Percentiles rank a stretch among this genome's conserved stretches.
Evolutionary conservation across 2,888 invertebrate species (phyloP).

Genomic region (Stratiomys singularior): DNA sequence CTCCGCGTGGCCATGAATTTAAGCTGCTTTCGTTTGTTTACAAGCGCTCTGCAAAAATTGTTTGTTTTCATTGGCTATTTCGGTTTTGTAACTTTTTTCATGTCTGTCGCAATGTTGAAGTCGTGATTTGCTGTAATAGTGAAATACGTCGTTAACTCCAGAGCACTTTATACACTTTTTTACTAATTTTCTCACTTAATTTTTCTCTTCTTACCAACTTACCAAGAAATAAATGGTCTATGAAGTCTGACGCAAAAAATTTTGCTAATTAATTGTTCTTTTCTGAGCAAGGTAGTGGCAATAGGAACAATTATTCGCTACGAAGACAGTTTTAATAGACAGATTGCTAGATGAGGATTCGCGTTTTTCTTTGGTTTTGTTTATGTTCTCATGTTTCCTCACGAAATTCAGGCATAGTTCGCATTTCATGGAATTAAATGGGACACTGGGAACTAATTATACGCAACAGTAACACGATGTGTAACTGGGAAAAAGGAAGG

Average conservation of each 20-base stretch:
- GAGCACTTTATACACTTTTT: not conserved
- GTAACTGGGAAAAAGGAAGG: not conserved
- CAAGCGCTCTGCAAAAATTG: not conserved
- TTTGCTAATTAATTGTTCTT: constrained; percentile 22
- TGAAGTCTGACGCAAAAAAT: not conserved
- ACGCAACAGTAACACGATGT: not conserved
- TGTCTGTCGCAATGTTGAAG: not conserved
- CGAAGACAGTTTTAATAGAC: not conserved
- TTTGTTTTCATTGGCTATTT: not conserved
- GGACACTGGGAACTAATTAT: not conserved
- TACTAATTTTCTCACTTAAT: not conserved
- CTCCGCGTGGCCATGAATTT: constrained; percentile 31
- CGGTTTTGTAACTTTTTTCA: not conserved
- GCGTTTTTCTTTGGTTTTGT: not conserved
- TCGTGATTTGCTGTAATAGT: constrained; percentile 17
- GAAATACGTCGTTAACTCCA: constrained; percentile 8
- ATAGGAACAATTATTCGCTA: not conserved
- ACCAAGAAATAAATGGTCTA: not conserved
- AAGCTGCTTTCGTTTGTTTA: not conserved
- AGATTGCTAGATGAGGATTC: too few relatives aligned
- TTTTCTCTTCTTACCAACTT: not conserved
- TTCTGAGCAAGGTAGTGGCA: not conserved
- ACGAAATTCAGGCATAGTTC: not conserved
- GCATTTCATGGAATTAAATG: not conserved
- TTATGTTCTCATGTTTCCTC: not conserved